Base-by-base conservation (phyloP, 2,888 invertebrate species). In the Oscheius sp. region DNA sequence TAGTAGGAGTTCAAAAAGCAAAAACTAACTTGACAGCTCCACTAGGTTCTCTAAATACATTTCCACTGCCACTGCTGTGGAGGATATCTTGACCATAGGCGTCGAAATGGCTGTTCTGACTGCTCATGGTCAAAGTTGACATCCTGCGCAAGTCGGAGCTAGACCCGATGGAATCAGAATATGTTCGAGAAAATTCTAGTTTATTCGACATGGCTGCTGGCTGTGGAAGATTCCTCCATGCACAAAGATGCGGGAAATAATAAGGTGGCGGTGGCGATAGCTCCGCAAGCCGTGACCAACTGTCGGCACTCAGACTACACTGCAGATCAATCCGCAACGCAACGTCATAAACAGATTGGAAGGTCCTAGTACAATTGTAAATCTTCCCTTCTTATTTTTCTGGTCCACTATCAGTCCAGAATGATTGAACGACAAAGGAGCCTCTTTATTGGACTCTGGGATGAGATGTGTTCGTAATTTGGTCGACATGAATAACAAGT, bases 61-160 rank as follows among this genome's bases (percentile, higher is more conserved):
- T 78, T 21, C 80, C 80, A 59, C 80, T 80, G 32, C 80, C 80
- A 42, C 78, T 78, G 66, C 78, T 74, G 62, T 76, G 51, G 32
- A 78, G 57, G 33, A 76, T 65, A 48, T 77, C 73, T n/a, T 60
- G 66, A 11, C 63, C 68, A 51, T 75, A 79, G 32, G 70, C 70
- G 50, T 80, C 78, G 37, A 62, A 70, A 42, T 79, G 79, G 2
- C 76, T 78, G 63, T 78, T 78, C 73, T 78, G 78, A 1, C 75
- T 76, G 73, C 76, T 79, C 51, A 79, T 75, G 3, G 78, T 76
- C 13, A 78, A 50, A 5, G 73, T 73, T 2, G 76, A 76, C 55
- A 71, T 76, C 9, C 65, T 29, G 13, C 72, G 33, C 13, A 72
- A 51, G 33, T 72, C 72, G 10, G 60, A 50, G 42, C 53, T 53